These are phyloP conservation scores for Coregonus suidteri DNA, from an alignment of 2,797 vertebrate genomes.

Conservation along the genomic window DNA sequence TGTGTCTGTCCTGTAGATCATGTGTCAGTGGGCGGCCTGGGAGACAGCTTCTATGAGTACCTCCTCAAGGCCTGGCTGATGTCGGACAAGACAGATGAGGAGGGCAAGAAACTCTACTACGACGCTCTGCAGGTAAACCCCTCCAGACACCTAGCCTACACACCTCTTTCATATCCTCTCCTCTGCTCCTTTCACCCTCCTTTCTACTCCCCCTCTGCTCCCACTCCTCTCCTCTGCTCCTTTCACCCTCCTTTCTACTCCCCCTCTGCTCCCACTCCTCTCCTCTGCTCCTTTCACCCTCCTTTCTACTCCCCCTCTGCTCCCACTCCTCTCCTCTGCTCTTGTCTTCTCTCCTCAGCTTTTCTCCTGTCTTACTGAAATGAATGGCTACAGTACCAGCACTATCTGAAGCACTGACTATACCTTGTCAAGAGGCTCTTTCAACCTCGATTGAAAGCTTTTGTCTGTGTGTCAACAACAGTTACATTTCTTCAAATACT, in stretches of 20 bases:
- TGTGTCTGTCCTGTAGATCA: conserved; percentile 83
- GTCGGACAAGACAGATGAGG: conserved; percentile 94
- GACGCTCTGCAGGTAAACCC: conserved; percentile 90
- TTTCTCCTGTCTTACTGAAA: neutral
- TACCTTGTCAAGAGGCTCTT: neutral
- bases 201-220: conserved; percentile 9
- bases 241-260: neutral
- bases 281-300: too few relatives aligned
- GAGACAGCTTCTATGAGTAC: conserved; percentile 99
- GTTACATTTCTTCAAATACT: neutral
- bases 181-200: neutral
- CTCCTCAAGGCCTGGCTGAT: conserved; percentile 98
- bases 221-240: neutral
- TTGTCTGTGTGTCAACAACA: neutral
- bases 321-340: neutral
- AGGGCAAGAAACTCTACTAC: conserved; percentile 95
- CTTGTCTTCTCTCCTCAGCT: too few relatives aligned
- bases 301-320: too few relatives aligned
- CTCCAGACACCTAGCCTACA: conserved; percentile 3
- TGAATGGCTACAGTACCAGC: neutral
- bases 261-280: neutral
- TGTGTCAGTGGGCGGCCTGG: conserved; percentile 93
- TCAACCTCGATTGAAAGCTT: neutral
- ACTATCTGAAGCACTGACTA: neutral
- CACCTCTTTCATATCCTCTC: neutral